These are phyloP conservation scores for Tyria jacobaeae DNA, from an alignment of 2,888 invertebrate species.

Conservation along the genomic window DNA sequence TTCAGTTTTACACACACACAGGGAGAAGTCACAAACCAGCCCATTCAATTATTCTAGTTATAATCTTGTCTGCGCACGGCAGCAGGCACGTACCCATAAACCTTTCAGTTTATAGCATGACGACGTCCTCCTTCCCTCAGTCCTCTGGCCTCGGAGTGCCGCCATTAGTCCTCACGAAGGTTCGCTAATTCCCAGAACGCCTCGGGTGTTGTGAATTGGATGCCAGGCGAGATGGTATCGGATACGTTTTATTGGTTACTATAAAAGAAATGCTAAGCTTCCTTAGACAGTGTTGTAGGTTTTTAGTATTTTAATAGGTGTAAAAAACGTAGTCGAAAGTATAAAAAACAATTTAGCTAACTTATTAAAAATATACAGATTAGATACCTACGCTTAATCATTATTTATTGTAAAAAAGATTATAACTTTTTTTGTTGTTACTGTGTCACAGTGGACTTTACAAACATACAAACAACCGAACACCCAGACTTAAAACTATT, in stretches of 20 bases:
- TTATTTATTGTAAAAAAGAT: too few species aligned
- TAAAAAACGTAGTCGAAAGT: too few species aligned
- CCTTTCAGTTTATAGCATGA: slow-evolving; percentile 42
- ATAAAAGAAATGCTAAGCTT: slow-evolving; percentile 10
- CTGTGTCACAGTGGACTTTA: too few species aligned
- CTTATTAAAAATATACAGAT: too few species aligned
- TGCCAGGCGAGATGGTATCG: slow-evolving; percentile 37
- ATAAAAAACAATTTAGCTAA: too few species aligned
- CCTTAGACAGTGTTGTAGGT: neutral
- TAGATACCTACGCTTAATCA: too few species aligned
- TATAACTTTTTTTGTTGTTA: too few species aligned
- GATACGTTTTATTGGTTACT: slow-evolving; percentile 26
- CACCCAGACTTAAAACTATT: too few species aligned
- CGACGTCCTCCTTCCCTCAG: slow-evolving; percentile 43
- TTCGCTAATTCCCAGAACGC: slow-evolving; percentile 50
- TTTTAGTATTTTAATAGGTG: neutral
- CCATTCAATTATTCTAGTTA: slow-evolving; percentile 45
- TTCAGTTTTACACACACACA: slow-evolving; percentile 7
- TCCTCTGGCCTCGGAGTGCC: slow-evolving; percentile 14
- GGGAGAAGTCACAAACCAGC: slow-evolving; percentile 17
- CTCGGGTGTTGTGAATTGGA: slow-evolving; percentile 40
- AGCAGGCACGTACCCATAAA: slow-evolving; percentile 45
- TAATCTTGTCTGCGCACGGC: slow-evolving; percentile 34
- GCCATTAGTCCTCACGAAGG: slow-evolving; percentile 45
- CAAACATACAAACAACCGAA: too few species aligned